These are phyloP conservation scores for Pipistrellus nathusii DNA, from an alignment of 2,797 vertebrate species.

Conservation along the genomic window DNA sequence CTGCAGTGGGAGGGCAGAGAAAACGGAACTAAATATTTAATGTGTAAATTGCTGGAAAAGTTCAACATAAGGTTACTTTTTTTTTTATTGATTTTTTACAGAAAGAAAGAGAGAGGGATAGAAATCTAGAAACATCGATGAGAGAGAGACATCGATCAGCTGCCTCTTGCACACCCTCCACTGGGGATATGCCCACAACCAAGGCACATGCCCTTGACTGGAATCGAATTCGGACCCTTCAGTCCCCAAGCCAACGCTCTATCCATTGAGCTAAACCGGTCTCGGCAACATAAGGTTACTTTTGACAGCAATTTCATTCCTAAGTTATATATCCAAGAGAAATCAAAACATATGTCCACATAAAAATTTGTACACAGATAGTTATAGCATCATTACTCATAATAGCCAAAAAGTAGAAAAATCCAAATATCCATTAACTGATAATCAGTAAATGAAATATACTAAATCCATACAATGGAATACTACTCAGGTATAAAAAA, in stretches of 20 bases:
- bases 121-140: too few relatives aligned
- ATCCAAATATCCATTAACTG: background rate
- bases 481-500: background rate
- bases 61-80: slow-evolving; percentile 14
- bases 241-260: too few relatives aligned
- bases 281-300: background rate
- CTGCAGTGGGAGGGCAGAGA: background rate
- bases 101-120: too few relatives aligned
- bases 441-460: slow-evolving; percentile 6
- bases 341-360: background rate
- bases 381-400: slow-evolving; percentile 21
- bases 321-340: background rate
- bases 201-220: too few relatives aligned
- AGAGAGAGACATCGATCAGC: too few relatives aligned
- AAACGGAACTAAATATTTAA: background rate
- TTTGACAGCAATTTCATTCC: background rate
- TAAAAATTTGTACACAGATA: background rate
- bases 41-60: background rate
- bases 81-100: too few relatives aligned
- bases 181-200: too few relatives aligned
- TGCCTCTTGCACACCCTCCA: too few relatives aligned
- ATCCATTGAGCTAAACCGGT: too few relatives aligned
- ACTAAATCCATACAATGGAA: background rate
- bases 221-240: too few relatives aligned
- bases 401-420: background rate